Evolutionary conservation across 2,888 invertebrate genomes (phyloP).

Genomic region (Criorhina ranunculi): DNA sequence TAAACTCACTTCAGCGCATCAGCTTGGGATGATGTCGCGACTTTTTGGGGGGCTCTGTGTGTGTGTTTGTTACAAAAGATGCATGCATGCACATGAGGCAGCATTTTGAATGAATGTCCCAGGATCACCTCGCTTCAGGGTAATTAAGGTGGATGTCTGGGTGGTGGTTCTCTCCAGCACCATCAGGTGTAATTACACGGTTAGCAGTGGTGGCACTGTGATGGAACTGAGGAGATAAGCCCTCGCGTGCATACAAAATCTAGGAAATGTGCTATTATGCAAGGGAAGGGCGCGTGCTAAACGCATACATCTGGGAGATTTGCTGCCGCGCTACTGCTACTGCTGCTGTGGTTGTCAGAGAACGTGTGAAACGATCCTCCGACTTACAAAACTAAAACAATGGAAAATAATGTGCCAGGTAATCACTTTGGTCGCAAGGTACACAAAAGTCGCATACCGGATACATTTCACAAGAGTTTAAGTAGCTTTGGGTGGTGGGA

Average conservation of each 20-base stretch:
- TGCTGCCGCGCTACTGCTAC: constrained; percentile 44
- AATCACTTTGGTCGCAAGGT: constrained; percentile 77
- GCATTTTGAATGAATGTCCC: constrained; percentile 76
- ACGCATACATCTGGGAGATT: constrained; percentile 76
- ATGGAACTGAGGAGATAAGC: constrained; percentile 71
- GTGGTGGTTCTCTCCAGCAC: constrained; percentile 8
- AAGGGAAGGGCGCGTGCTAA: constrained; percentile 74
- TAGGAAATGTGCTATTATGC: constrained; percentile 75
- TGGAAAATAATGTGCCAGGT: constrained; percentile 76
- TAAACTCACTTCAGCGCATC: constrained; percentile 68
- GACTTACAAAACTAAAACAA: constrained; percentile 76
- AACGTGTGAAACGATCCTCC: constrained; percentile 76
- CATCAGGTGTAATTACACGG: constrained; percentile 69
- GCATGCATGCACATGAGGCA: constrained; percentile 75
- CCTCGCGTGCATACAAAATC: constrained; percentile 75
- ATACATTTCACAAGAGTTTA: constrained; percentile 67
- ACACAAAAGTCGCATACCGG: constrained; percentile 74
- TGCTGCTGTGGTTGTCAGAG: constrained; percentile 73
- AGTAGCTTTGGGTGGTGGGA: constrained; percentile 17
- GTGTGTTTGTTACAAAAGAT: constrained; percentile 51
- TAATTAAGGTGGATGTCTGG: constrained; percentile 69
- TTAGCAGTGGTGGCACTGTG: constrained; percentile 49
- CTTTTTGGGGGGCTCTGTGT: constrained; percentile 36
- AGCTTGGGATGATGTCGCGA: constrained; percentile 76
- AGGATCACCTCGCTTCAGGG: constrained; percentile 74